A percentile compares a stretch with the other conserved stretches of the same genome.
These are phyloP conservation scores for Cephus sareptanus DNA, from an alignment of 2,888 invertebrate genomes.

Conservation along the genomic window DNA sequence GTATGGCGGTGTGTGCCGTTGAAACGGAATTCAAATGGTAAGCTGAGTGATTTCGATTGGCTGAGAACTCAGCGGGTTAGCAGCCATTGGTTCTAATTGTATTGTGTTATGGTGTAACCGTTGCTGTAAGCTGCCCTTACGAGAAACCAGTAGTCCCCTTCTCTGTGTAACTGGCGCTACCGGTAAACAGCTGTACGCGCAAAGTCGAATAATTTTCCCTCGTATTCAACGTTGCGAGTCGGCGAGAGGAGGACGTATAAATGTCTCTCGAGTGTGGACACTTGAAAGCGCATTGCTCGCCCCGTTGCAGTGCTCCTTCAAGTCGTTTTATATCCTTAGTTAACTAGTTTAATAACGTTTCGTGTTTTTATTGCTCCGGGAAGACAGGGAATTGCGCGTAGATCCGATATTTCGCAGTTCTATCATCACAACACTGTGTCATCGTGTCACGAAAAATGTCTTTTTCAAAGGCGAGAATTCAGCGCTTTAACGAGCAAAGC, in stretches of 20 bases:
- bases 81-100: constrained; percentile 16
- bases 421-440: no score
- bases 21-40: no score
- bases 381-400: no score
- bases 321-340: no score
- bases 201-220: constrained; percentile 26
- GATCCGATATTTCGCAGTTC: no score
- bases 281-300: constrained; percentile 11
- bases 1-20: no score
- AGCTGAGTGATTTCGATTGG: constrained; percentile 14
- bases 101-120: constrained; percentile 29
- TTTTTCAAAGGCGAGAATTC: constrained; percentile 70
- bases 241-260: constrained; percentile 23
- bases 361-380: no score
- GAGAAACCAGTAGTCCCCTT: constrained; percentile 24
- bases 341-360: no score
- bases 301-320: not conserved
- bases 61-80: not conserved
- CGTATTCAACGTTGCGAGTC: constrained; percentile 25
- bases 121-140: constrained; percentile 21
- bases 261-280: no score
- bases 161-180: constrained; percentile 22
- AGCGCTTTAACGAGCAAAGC: constrained; percentile 69
- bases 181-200: constrained; percentile 26
- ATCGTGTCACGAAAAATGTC: constrained; percentile 62